Conservation (phyloP, 37 sponge, comb jelly and placozoan species). For the Axinella damicornis region DNA sequence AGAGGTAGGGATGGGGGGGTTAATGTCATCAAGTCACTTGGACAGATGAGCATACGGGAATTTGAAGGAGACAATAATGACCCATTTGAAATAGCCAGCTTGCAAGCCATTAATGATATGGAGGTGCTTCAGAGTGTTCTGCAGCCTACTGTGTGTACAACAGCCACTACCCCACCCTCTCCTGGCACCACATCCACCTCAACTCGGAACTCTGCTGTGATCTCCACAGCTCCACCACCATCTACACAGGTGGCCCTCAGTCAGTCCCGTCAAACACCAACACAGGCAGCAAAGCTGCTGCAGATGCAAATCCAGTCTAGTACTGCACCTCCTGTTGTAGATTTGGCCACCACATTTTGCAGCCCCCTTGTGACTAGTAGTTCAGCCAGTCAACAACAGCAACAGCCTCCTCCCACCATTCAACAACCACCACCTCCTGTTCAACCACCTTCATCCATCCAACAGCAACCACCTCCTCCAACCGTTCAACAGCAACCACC, state of each 20-base stretch:
- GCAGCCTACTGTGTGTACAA: conserved; percentile 11
- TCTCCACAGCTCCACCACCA: too few species aligned
- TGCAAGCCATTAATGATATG: conserved; percentile 81
- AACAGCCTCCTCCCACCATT: too few species aligned
- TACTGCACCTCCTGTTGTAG: neutral
- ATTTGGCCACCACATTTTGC: neutral
- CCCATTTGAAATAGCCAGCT: conserved; percentile 76
- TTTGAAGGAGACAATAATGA: conserved; percentile 49
- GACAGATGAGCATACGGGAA: conserved; percentile 57
- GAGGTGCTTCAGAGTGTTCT: conserved; percentile 71
- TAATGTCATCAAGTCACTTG: conserved; percentile 32
- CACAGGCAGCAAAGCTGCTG: neutral
- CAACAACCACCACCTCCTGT: too few species aligned
- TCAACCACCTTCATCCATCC: too few species aligned
- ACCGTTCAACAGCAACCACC: too few species aligned
- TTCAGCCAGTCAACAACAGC: too few species aligned
- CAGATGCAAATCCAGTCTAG: neutral
- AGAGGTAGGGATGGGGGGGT: neutral
- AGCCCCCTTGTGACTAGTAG: too few species aligned
- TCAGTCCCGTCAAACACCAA: neutral
- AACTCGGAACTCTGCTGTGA: neutral
- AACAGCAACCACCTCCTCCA: too few species aligned
- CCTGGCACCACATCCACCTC: neutral
- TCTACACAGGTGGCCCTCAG: too few species aligned
- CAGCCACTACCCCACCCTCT: neutral